phyloP scores from a whole-genome alignment of 2,888 invertebrate genomes.

The Philhelius pedissequus region DNA sequence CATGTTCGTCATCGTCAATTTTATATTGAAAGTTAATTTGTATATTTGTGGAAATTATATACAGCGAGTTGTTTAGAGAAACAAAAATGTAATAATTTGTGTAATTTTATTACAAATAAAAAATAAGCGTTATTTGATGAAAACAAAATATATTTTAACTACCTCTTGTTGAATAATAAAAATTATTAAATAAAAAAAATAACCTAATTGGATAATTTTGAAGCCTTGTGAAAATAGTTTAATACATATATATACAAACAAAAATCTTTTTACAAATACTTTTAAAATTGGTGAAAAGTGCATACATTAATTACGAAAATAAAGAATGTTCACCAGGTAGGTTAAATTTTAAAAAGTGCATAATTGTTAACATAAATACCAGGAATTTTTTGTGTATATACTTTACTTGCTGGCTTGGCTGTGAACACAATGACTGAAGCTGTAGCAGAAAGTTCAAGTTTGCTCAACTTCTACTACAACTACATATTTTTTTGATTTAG shows the following conservation, averaged over 20 bases:
- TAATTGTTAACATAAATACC: neutral
- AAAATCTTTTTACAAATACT: slow-evolving; percentile 47
- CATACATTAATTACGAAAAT: slow-evolving; percentile 15
- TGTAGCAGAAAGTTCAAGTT: neutral
- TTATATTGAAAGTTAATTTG: neutral
- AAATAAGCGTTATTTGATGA: slow-evolving; percentile 14
- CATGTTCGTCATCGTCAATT: slow-evolving; percentile 18
- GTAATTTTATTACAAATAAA: slow-evolving; percentile 18
- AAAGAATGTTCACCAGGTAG: slow-evolving; percentile 35
- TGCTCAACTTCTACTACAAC: neutral
- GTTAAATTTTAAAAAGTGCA: slow-evolving; percentile 1
- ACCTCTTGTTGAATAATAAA: slow-evolving; percentile 49
- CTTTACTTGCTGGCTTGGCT: neutral
- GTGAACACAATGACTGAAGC: too few species aligned
- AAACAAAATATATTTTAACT: slow-evolving; percentile 25
- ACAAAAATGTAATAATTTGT: neutral
- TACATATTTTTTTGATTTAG: too few species aligned
- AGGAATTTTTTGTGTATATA: slow-evolving; percentile 7
- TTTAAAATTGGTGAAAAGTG: neutral
- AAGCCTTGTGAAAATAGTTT: slow-evolving; percentile 26
- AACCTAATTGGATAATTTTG: slow-evolving; percentile 7
- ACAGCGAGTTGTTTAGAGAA: slow-evolving; percentile 4
- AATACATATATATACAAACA: slow-evolving; percentile 15
- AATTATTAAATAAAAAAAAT: neutral
- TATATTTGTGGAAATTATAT: slow-evolving; percentile 17